phyloP scores from a whole-genome alignment of 2,113 vertebrate species.

The Poeciliopsis prolifica region DNA sequence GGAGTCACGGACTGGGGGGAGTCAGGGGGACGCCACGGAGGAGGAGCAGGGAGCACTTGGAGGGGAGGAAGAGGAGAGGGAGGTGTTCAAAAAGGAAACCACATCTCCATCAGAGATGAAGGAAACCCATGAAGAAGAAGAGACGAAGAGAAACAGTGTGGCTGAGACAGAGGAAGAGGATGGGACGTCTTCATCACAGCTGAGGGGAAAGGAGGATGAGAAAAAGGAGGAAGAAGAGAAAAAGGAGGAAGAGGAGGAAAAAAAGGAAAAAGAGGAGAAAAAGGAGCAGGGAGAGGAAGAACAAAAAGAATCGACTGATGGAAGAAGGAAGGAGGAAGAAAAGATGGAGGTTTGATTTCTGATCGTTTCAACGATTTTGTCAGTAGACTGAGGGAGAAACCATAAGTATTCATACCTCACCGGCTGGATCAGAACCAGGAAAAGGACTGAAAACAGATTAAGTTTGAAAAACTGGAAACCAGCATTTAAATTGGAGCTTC shows the following conservation, averaged over 20 bases:
- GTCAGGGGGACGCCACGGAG: background rate
- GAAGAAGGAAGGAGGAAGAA: background rate
- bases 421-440: no score
- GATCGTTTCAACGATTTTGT: no score
- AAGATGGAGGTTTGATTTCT: slow-evolving; percentile 7
- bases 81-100: slow-evolving; percentile 14
- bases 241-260: background rate
- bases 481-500: no score
- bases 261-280: background rate
- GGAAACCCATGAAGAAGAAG: background rate
- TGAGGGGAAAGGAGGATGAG: slow-evolving; percentile 2
- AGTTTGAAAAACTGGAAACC: no score
- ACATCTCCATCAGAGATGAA: background rate
- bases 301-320: no score
- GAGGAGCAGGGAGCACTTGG: background rate
- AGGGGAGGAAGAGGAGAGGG: background rate
- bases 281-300: background rate
- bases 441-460: no score
- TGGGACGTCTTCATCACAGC: background rate
- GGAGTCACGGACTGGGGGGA: background rate
- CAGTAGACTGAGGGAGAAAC: no score
- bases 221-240: slow-evolving; percentile 11
- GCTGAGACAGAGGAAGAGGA: slow-evolving; percentile 1
- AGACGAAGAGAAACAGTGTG: background rate
- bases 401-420: no score